Base-by-base conservation (phyloP, 1,140 invertebrate genomes). In the Drosophila orena region DNA sequence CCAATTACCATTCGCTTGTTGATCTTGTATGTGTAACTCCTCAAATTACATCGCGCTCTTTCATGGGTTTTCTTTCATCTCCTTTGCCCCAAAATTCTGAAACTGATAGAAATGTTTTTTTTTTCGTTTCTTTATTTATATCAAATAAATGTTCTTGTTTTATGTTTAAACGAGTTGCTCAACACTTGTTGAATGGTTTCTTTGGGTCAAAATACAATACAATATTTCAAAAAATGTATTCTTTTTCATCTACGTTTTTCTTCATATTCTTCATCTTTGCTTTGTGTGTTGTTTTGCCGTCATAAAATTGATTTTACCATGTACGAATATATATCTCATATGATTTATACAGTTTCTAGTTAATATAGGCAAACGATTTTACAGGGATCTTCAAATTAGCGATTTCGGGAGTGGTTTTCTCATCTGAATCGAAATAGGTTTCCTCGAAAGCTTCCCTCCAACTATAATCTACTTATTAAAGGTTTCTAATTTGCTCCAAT, bases 131-230 rank as follows among this genome's bases (percentile, higher is more conserved):
- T 85, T 86, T 86, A 86, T 86, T 86, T 79, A 88, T 86, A 83
- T 83, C 69, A 86, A 86, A 88, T 86, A 78, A 73, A 59, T 86
- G 59, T 85, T 58, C 22, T 77, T 56, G 62, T 77, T 77, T 69
- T 49, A 58, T 59, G 54, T 83, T 89, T 84, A 88, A 89, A 88
- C 84, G 84, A 88, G 62, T 76, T 86, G 70, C 50, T 79, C 84
- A 88, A 88, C 84, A 40, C 59, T 66, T 76, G 72, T 75, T 76
- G 60, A 83, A 72, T 84, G 64, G 70, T 66, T 72, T 88, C 84
- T 89, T 88, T 88, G 85, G 84, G 76, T 88, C 84, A 80, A 89
- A 88, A 89, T 84, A 89, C 84, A 88, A 73, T 88, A 88, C 66
- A 80, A 80, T 80, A 77, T 79, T 81, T 84, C 76, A 60, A 88